Base-by-base conservation (phyloP, 2,888 invertebrate genomes). In the Mythimna vitellina region DNA sequence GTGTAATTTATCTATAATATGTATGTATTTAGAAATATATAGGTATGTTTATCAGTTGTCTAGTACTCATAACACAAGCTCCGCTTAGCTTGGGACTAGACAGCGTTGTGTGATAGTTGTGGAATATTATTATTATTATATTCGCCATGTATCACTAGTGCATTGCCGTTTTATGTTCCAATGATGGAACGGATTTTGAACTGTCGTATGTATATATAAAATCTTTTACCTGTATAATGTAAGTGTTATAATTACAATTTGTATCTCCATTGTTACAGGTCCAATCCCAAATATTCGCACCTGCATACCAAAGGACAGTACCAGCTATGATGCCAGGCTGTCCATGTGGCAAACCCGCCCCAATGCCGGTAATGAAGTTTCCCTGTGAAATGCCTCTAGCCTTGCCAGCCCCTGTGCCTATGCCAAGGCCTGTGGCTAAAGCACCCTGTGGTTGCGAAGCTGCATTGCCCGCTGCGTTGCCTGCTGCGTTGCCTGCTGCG, bases 251-350 rank as follows among this genome's bases (percentile, higher is more conserved):
- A 8, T 35, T 42, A 8, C 1, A 49, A 49, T 8, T 17, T n/a
- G 0, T 49, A 3, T 9, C 4, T 61, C 4, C 8, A 9, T 65
- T 32, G 25, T 54, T 14, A 29, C 74, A 80, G 80, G 74, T 22
- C 0, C 82, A 80, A 32, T 58, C 79, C 17, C 80, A 80, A 67
- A 70, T 80, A 2, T 80, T 80, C 20, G 74, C 79, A 0, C 79
- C 80, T 3, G 38, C 60, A 65, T 78, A 64, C 14, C 65, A 38
- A 9, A 51, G 56, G 64, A 14, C 67, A 56, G 25, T 35, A 10
- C 73, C 82, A 57, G 61, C 64, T 0, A 9, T 29, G 46, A 64
- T 75, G 57, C 70, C 78, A 51, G 56, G 38, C 0, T 80, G 70
- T 22, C 57, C 64, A 3, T 80, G 76, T n/a, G 61, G 76, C 5